phyloP scores from a whole-genome alignment of 2,797 vertebrate genomes.

The Thripadectes ignobilis region DNA sequence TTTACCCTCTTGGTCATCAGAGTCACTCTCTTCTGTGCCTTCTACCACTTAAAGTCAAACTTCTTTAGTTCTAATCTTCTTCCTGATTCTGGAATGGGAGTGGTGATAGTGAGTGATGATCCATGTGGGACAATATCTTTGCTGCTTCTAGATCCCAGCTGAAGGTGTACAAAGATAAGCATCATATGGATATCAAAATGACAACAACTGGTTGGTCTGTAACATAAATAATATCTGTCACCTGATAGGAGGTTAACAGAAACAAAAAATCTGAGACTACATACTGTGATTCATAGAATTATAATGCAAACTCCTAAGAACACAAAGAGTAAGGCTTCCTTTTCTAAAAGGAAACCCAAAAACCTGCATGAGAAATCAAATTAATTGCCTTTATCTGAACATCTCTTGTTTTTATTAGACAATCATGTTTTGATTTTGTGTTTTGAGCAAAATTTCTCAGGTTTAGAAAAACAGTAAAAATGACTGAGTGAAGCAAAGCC shows the following conservation, averaged over 20 bases:
- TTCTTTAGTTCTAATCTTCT: background rate
- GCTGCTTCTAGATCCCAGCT: background rate
- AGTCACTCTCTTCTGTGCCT: background rate
- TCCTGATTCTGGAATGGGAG: background rate
- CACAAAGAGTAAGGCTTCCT: background rate
- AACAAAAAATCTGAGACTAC: background rate
- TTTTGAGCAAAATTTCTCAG: background rate
- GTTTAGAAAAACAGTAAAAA: background rate
- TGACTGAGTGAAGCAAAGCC: background rate
- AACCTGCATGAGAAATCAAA: background rate
- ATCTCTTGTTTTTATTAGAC: background rate
- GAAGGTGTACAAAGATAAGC: background rate
- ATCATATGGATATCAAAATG: background rate
- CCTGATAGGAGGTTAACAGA: background rate
- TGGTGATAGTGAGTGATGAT: background rate
- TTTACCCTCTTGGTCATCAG: background rate
- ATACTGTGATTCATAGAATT: background rate
- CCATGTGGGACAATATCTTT: background rate
- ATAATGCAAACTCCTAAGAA: background rate
- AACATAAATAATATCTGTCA: background rate
- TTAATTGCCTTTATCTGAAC: background rate
- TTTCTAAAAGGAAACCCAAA: conserved; percentile 20
- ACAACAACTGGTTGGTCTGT: background rate
- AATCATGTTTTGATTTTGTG: background rate
- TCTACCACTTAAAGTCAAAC: background rate